Percentiles rank a stretch among this genome's conserved stretches.
phyloP scores from a whole-genome alignment of 2,888 invertebrate species.

The Pseudoips prasinana region DNA sequence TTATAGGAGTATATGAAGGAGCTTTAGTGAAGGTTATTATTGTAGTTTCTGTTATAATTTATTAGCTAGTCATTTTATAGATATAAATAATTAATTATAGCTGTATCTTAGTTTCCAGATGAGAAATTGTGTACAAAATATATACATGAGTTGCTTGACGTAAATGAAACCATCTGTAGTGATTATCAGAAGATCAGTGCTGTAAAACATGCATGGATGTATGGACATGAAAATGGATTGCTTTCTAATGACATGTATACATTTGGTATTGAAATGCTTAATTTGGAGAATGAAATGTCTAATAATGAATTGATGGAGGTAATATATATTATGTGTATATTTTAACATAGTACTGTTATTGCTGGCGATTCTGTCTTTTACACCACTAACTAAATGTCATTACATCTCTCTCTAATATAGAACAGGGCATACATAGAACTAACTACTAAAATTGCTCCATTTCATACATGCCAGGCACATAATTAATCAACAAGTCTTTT shows the following conservation, averaged over 20 bases:
- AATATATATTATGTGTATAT: conserved; percentile 12
- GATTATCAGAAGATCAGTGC: conserved; percentile 55
- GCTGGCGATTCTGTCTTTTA: too few species aligned
- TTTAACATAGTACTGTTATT: too few species aligned
- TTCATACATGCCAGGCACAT: too few species aligned
- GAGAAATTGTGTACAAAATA: conserved; percentile 61
- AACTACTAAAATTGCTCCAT: too few species aligned
- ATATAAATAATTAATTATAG: too few species aligned
- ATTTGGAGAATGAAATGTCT: conserved; percentile 51
- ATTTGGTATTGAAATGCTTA: conserved; percentile 65
- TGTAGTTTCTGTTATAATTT: neutral
- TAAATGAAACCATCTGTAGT: conserved; percentile 48
- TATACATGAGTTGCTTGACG: conserved; percentile 59
- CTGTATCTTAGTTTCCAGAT: conserved; percentile 58
- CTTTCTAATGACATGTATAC: conserved; percentile 65
- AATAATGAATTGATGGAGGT: conserved; percentile 58
- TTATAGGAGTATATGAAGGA: conserved; percentile 63
- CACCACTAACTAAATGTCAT: too few species aligned
- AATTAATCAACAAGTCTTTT: too few species aligned
- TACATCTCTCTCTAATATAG: too few species aligned
- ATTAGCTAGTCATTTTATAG: neutral
- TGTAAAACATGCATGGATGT: conserved; percentile 67
- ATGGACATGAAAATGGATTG: conserved; percentile 59
- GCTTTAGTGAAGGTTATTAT: conserved; percentile 54
- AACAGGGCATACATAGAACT: too few species aligned